phyloP scores from a whole-genome alignment of 64 coral and sea anemone species.

The Orbicella faveolata region DNA sequence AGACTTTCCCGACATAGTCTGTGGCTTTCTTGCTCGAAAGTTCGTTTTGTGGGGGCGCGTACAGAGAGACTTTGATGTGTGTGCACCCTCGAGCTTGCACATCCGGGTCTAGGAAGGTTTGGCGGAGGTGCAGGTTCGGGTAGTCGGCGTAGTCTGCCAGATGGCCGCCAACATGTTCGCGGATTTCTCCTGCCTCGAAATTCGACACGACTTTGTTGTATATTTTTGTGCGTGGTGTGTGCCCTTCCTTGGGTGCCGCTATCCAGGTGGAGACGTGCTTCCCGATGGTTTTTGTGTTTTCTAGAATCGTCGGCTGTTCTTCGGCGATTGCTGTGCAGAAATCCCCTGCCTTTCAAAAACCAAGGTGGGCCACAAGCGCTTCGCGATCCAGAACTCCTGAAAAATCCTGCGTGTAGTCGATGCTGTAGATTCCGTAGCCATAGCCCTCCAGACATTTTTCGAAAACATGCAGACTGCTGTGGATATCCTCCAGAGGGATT shows the following conservation, averaged over 20 bases:
- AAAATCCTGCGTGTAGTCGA: slow-evolving; percentile 33
- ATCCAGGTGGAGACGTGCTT: no score
- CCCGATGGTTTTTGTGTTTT: no score
- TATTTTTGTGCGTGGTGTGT: no score
- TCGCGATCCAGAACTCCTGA: slow-evolving; percentile 10
- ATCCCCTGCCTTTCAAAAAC: background rate
- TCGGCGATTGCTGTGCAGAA: background rate
- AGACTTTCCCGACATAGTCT: background rate
- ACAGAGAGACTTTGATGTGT: background rate
- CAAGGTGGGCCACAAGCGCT: background rate
- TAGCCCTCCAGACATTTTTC: background rate
- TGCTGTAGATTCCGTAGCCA: slow-evolving; percentile 6
- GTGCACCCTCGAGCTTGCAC: background rate
- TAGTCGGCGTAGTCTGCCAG: background rate
- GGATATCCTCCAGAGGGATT: background rate
- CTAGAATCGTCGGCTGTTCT: no score
- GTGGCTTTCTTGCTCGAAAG: background rate
- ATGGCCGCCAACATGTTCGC: no score
- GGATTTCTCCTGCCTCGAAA: no score
- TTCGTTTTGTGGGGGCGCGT: background rate
- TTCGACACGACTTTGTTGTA: no score
- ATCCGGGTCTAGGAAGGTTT: slow-evolving; percentile 2
- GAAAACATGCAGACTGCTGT: background rate
- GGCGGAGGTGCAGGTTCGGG: background rate
- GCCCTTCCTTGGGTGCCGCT: no score